Percentiles rank a stretch among this genome's conserved stretches.
phyloP scores from a whole-genome alignment of 2,888 invertebrate genomes.

The Leptarthrus brevirostris region DNA sequence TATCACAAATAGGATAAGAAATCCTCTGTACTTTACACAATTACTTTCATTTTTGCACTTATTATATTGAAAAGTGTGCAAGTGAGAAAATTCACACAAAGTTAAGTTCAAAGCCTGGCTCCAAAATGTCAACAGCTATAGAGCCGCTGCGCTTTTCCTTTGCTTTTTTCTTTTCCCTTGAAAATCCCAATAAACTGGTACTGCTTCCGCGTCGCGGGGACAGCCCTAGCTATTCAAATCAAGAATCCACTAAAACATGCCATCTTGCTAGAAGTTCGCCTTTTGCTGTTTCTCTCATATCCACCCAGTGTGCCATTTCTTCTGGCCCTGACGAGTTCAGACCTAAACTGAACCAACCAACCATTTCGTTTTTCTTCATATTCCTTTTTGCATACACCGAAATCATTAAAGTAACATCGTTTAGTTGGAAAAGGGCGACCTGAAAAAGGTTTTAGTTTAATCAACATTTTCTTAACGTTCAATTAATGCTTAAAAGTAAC shows the following conservation, averaged over 20 bases:
- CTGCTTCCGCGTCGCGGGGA: conserved; percentile 56
- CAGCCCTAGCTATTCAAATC: conserved; percentile 69
- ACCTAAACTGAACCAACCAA: conserved; percentile 96
- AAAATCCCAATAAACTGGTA: conserved; percentile 43
- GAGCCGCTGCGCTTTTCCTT: conserved; percentile 53
- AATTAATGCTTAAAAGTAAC: too few species aligned
- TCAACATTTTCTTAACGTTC: too few species aligned
- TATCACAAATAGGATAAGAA: conserved; percentile 33
- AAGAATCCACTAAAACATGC: conserved; percentile 88
- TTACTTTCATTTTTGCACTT: too few species aligned
- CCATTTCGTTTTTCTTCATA: conserved; percentile 94
- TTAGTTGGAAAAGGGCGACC: conserved; percentile 94
- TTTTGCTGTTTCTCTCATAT: conserved; percentile 86
- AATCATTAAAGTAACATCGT: conserved; percentile 93
- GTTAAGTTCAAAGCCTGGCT: conserved; percentile 56
- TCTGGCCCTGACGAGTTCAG: conserved; percentile 92
- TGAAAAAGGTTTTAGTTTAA: too few species aligned
- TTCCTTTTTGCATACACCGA: conserved; percentile 94
- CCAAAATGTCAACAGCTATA: conserved; percentile 54
- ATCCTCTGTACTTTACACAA: background rate
- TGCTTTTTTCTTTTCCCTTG: conserved; percentile 51
- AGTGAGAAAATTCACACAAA: conserved; percentile 54
- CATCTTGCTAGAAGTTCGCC: conserved; percentile 93
- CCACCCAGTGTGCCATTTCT: conserved; percentile 92
- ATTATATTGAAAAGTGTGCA: too few species aligned